Base-by-base conservation (phyloP, 2,113 vertebrate species). In the Ornithorhynchus anatinus region DNA sequence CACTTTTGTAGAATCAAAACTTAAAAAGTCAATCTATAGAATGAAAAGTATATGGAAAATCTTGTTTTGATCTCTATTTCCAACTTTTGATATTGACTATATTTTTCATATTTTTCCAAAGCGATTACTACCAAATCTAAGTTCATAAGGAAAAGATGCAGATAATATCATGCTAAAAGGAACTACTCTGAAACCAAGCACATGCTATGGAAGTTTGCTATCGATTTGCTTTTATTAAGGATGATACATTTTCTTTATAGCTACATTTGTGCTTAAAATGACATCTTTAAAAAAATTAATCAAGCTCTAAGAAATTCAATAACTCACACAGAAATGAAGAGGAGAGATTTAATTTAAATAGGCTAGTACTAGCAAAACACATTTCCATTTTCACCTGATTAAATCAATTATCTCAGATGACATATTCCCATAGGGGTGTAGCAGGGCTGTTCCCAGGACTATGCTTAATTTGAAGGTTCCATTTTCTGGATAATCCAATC, bases 31-130 rank as follows among this genome's bases (percentile, higher is more conserved):
- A n/a, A n/a, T n/a, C n/a, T n/a, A n/a, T n/a, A n/a, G n/a, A n/a
- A n/a, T n/a, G 8, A 3, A n/a, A 16, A 1, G 2, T 20, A 3
- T 6, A 1, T 9, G 10, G 11, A n/a, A 4, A 3, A 60, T 4
- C 12, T 3, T 22, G 7, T 8, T 8, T 20, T 25, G 48, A n/a
- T 15, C 19, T 7, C 13, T 27, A 5, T 6, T 37, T 50, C 20
- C n/a, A 10, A 37, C 10, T 2, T 16, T 43, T 37, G 11, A 20
- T 70, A 62, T 71, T 65, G 59, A 43, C 57, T 36, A 2, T 5
- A 23, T 16, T 62, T 53, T 80, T 58, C 43, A n/a, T 76, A 42
- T 17, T 36, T 35, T 50, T 6, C 36, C 25, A 47, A 54, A n/a
- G 7, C 7, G 37, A 63, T 74, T 58, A 11, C 31, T 32, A 22